These are phyloP conservation scores for Ephialtes manifestator DNA, from an alignment of 2,888 invertebrate species.

Conservation along the genomic window DNA sequence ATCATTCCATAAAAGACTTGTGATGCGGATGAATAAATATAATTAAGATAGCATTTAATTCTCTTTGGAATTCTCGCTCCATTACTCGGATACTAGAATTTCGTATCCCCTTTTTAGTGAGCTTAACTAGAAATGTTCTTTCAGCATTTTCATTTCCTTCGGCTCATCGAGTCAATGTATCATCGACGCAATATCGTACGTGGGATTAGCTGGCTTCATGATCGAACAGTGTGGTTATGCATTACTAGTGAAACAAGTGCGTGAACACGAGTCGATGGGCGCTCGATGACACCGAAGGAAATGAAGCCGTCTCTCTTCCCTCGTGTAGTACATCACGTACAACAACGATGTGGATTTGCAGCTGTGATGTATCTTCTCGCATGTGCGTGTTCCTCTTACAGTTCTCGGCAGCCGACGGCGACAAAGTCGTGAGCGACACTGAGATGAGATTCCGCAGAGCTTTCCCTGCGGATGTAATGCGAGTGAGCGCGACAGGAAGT, in stretches of 20 bases:
- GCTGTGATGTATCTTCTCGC: slow-evolving; percentile 47
- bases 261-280: slow-evolving; percentile 60
- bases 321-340: slow-evolving; percentile 37
- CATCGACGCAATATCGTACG: slow-evolving; percentile 38
- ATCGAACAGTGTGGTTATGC: slow-evolving; percentile 15
- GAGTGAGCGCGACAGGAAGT: slow-evolving; percentile 45
- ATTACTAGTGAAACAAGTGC: slow-evolving; percentile 38
- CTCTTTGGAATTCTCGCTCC: no score
- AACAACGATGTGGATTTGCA: slow-evolving; percentile 34
- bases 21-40: no score
- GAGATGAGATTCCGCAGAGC: slow-evolving; percentile 48
- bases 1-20: background rate
- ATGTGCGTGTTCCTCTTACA: slow-evolving; percentile 56
- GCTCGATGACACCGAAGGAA: slow-evolving; percentile 73
- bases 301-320: slow-evolving; percentile 69
- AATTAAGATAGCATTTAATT: no score
- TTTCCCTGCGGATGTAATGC: slow-evolving; percentile 36
- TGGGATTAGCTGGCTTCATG: slow-evolving; percentile 46
- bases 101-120: background rate
- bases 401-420: slow-evolving; percentile 41
- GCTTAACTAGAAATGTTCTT: background rate
- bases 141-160: slow-evolving; percentile 39
- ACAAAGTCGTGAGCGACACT: slow-evolving; percentile 59
- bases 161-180: slow-evolving; percentile 35
- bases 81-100: background rate